Evolutionary conservation across 1,140 invertebrate genomes (phyloP).

Genomic region (Aphaenogaster rudis): DNA sequence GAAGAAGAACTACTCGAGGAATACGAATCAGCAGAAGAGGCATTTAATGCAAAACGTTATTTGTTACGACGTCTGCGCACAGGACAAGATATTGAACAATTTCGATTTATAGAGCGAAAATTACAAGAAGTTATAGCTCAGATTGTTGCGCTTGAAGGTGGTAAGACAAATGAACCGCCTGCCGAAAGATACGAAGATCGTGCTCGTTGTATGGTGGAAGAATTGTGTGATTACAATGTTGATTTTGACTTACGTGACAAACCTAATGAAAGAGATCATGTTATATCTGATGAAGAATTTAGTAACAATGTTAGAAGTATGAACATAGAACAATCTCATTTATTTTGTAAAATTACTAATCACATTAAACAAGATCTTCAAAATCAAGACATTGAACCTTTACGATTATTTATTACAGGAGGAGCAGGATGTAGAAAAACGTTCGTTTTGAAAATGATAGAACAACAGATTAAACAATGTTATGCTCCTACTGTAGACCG

Average conservation of each 20-base stretch:
- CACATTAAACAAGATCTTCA: slow-evolving; percentile 1
- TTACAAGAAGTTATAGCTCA: not conserved
- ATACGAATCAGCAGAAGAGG: not conserved
- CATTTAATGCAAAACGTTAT: slow-evolving; percentile 10
- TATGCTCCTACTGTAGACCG: not conserved
- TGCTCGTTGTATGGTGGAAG: not conserved
- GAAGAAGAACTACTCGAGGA: not conserved
- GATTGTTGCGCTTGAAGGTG: not conserved
- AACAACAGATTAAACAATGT: not conserved
- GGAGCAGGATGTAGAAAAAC: slow-evolving; percentile 4
- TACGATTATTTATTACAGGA: slow-evolving; percentile 15
- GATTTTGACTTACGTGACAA: no score
- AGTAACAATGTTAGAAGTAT: not conserved
- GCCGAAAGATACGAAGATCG: not conserved
- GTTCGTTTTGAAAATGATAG: not conserved
- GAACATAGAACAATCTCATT: slow-evolving; percentile 6
- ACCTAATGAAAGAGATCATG: no score
- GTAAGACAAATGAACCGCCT: not conserved
- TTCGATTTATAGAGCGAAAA: not conserved
- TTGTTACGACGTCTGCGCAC: not conserved
- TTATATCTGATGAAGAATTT: slow-evolving; percentile 3
- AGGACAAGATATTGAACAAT: not conserved
- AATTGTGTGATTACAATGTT: not conserved
- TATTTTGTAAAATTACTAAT: slow-evolving; percentile 7
- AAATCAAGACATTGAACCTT: not conserved